Evolutionary conservation across 2,888 invertebrate genomes (phyloP).

Genomic region (Campoplex capitator): DNA sequence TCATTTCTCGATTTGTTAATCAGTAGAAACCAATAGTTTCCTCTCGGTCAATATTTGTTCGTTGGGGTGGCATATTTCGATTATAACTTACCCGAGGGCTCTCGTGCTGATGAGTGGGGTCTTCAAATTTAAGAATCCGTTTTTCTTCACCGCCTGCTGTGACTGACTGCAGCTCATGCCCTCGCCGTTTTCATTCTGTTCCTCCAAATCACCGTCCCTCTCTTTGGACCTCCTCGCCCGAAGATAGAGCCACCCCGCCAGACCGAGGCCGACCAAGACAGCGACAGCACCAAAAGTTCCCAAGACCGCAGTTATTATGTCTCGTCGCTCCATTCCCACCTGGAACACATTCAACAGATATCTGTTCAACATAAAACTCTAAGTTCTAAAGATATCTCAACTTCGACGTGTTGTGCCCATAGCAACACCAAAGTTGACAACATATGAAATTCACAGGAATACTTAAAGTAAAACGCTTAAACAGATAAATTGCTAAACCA

Average conservation of each 20-base stretch:
- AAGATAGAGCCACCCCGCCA: conserved; percentile 87
- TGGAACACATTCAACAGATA: conserved; percentile 78
- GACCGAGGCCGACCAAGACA: conserved; percentile 85
- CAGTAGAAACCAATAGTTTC: neutral
- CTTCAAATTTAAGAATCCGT: conserved; percentile 90
- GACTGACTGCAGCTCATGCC: conserved; percentile 81
- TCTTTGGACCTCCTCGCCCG: conserved; percentile 86
- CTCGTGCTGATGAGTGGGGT: conserved; percentile 91
- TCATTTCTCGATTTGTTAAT: neutral
- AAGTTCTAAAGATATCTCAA: too few species aligned
- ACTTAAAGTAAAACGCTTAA: too few species aligned
- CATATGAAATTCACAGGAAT: too few species aligned
- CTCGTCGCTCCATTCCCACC: conserved; percentile 90
- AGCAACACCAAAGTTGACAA: too few species aligned
- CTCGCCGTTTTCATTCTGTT: conserved; percentile 86
- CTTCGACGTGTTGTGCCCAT: too few species aligned
- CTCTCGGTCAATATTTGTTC: neutral
- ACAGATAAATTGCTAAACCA: too few species aligned
- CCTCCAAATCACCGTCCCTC: conserved; percentile 87
- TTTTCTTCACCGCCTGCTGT: conserved; percentile 85
- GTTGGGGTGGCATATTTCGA: too few species aligned
- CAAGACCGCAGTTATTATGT: conserved; percentile 88
- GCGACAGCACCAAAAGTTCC: conserved; percentile 87
- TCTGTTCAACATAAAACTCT: neutral
- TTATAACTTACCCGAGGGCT: conserved; percentile 89